Evolutionary conservation across 2,888 invertebrate species (phyloP).

Genomic region (Nebria brevicollis): DNA sequence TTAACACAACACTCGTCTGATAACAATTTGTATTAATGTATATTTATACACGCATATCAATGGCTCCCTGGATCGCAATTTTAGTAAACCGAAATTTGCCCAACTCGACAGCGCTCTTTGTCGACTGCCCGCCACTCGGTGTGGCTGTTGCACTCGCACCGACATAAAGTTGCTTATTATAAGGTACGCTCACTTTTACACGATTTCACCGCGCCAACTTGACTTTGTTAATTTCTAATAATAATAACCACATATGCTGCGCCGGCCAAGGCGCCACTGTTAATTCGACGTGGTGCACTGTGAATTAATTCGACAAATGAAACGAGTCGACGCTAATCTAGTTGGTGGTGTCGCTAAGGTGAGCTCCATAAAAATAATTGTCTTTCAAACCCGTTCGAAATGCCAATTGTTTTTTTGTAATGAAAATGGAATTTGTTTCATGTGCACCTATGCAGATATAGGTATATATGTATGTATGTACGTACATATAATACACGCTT

Average conservation of each 20-base stretch:
- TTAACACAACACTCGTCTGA: conserved; percentile 46
- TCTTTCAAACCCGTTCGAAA: background rate
- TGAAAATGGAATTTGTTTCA: too few relatives aligned
- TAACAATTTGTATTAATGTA: conserved; percentile 61
- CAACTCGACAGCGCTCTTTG: conserved; percentile 36
- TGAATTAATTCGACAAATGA: conserved; percentile 6
- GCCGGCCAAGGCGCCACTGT: conserved; percentile 17
- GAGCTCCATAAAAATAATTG: background rate
- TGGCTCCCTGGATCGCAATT: conserved; percentile 58
- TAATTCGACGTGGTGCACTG: conserved; percentile 43
- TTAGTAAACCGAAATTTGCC: conserved; percentile 52
- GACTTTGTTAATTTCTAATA: conserved; percentile 46
- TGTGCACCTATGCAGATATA: too few relatives aligned
- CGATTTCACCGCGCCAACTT: conserved; percentile 39
- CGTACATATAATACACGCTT: background rate
- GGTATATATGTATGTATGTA: too few relatives aligned
- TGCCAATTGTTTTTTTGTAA: too few relatives aligned
- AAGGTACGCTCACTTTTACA: conserved; percentile 42
- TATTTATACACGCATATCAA: conserved; percentile 61
- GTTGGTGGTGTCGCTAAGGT: background rate
- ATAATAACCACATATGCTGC: conserved; percentile 35
- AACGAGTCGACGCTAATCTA: background rate
- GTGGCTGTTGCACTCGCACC: conserved; percentile 18
- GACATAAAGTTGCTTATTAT: conserved; percentile 45
- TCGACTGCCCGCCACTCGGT: background rate